Percentiles rank a stretch among this genome's conserved stretches.
Evolutionary conservation across 2,113 vertebrate genomes (phyloP).

Genomic region (Petrocephalus zakoni): DNA sequence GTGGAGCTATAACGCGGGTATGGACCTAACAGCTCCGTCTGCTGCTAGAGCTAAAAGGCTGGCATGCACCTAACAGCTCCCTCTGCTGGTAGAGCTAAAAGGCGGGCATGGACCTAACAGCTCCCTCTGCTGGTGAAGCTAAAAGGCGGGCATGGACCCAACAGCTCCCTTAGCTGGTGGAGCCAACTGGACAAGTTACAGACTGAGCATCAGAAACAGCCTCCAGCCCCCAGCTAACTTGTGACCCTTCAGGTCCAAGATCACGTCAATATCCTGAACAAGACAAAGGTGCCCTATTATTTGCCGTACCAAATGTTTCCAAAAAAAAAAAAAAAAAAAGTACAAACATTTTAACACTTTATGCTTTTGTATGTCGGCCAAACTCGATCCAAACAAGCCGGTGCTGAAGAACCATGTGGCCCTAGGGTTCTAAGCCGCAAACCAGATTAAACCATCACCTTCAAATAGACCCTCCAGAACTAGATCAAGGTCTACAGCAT

Average conservation of each 20-base stretch:
- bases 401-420: not conserved
- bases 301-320: not conserved
- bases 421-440: not conserved
- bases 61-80: too few species aligned
- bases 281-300: not conserved
- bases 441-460: not conserved
- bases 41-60: too few species aligned
- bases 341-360: not conserved
- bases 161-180: not conserved
- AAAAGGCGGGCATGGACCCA: not conserved
- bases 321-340: not conserved
- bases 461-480: not conserved
- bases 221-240: not conserved
- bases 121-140: not conserved
- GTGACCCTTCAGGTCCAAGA: not conserved
- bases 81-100: too few species aligned
- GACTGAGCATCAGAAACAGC: not conserved
- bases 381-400: not conserved
- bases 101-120: not conserved
- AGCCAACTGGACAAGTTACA: not conserved
- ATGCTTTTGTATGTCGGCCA: not conserved
- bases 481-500: not conserved
- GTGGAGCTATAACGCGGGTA: too few species aligned
- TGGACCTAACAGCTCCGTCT: too few species aligned
- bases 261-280: not conserved